Percentiles rank a stretch among this genome's conserved stretches.
phyloP scores from a whole-genome alignment of 1,140 invertebrate species.

The Scaptodrosophila lebanonensis region DNA sequence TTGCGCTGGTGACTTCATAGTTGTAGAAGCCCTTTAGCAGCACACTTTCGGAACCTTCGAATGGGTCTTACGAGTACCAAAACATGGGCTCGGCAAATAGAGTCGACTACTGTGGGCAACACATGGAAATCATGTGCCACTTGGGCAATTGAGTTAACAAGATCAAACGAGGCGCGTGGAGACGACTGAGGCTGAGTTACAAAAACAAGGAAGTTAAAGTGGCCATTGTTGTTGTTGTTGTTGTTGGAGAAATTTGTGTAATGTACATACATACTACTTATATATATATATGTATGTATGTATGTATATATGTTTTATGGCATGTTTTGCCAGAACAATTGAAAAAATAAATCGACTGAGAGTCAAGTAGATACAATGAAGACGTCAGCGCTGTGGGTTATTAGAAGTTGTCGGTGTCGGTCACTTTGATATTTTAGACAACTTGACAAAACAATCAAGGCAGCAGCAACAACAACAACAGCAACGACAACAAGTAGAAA shows the following conservation, averaged over 20 bases:
- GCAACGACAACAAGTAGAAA: slow-evolving; percentile 41
- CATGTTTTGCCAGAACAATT: slow-evolving; percentile 68
- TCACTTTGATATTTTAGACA: slow-evolving; percentile 70
- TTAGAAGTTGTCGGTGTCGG: slow-evolving; percentile 49
- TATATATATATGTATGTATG: slow-evolving; percentile 16
- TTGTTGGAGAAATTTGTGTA: slow-evolving; percentile 31
- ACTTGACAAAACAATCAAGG: slow-evolving; percentile 75
- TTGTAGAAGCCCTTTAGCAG: too few relatives aligned
- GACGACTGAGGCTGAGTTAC: slow-evolving; percentile 20
- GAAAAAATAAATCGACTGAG: slow-evolving; percentile 69
- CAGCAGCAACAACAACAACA: slow-evolving; percentile 1
- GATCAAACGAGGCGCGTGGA: slow-evolving; percentile 40
- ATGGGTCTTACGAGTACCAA: too few relatives aligned
- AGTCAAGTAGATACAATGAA: slow-evolving; percentile 74
- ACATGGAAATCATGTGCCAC: slow-evolving; percentile 54
- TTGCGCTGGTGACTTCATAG: too few relatives aligned
- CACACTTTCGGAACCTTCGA: too few relatives aligned
- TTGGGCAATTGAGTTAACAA: too few relatives aligned
- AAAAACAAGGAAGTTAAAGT: slow-evolving; percentile 48
- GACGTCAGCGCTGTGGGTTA: slow-evolving; percentile 76
- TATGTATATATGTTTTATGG: slow-evolving; percentile 40
- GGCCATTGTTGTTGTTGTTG: slow-evolving; percentile 33
- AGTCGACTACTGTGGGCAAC: slow-evolving; percentile 6
- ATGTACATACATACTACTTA: background rate
- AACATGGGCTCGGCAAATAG: too few relatives aligned